phyloP scores from a whole-genome alignment of 2,797 vertebrate genomes.

The Falco rusticolus region DNA sequence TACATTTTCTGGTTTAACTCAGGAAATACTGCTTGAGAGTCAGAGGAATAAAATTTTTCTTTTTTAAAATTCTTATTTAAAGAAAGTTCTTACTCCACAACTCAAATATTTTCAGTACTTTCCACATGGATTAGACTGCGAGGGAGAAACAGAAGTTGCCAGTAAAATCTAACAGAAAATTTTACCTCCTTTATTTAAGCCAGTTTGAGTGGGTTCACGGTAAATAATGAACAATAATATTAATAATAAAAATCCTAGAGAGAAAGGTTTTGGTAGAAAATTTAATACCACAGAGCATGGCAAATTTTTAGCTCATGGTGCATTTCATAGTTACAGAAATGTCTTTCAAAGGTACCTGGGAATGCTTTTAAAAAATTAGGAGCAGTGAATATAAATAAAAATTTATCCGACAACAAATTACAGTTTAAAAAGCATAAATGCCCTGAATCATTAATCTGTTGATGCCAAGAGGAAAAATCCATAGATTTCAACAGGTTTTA shows the following conservation, averaged over 20 bases:
- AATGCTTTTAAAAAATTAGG: background rate
- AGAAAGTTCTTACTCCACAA: background rate
- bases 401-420: background rate
- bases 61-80: background rate
- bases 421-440: background rate
- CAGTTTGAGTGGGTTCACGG: background rate
- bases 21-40: constrained; percentile 20
- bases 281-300: background rate
- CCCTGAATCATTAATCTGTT: background rate
- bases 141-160: constrained; percentile 6
- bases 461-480: background rate
- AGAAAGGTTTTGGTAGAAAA: constrained; percentile 27
- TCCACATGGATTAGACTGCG: background rate
- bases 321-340: background rate
- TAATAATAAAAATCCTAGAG: background rate
- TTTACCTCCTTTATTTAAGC: background rate
- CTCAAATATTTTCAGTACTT: background rate
- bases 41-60: background rate
- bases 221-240: background rate
- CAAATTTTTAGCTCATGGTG: background rate
- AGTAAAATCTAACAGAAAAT: background rate
- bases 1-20: constrained; percentile 44
- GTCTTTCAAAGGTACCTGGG: background rate
- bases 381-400: background rate
- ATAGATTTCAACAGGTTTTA: background rate